phyloP scores from a whole-genome alignment of 1,140 invertebrate genomes.

The Brachionus calyciflorus region DNA sequence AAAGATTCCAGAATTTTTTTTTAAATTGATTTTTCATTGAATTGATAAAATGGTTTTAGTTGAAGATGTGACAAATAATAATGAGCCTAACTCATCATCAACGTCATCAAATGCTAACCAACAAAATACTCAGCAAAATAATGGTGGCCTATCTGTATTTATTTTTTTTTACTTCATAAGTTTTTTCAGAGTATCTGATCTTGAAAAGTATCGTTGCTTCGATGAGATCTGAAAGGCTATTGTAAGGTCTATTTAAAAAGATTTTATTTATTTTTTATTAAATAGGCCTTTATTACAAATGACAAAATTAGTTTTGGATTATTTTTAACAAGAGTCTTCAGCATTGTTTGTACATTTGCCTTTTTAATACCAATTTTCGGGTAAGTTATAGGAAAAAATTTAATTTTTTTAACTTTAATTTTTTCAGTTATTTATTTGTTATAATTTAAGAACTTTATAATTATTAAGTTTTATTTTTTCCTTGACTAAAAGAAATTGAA shows the following conservation, averaged over 20 bases:
- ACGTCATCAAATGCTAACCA: not conserved
- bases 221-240: too few relatives aligned
- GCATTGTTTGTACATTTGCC: slow-evolving; percentile 75
- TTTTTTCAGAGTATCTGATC: too few relatives aligned
- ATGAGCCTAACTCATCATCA: not conserved
- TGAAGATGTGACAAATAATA: slow-evolving; percentile 14
- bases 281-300: slow-evolving; percentile 66
- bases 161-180: too few relatives aligned
- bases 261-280: slow-evolving; percentile 32
- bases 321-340: slow-evolving; percentile 76
- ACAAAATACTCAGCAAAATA: not conserved
- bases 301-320: slow-evolving; percentile 80
- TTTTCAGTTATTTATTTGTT: too few relatives aligned
- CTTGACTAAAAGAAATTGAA: too few relatives aligned
- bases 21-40: not conserved
- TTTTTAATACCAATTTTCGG: slow-evolving; percentile 84
- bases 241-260: not conserved
- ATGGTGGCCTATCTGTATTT: not conserved
- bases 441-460: too few relatives aligned
- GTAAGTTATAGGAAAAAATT: slow-evolving; percentile 64
- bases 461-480: too few relatives aligned
- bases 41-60: slow-evolving; percentile 17
- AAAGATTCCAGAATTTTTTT: not conserved
- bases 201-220: too few relatives aligned
- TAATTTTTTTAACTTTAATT: not conserved